phyloP scores from a whole-genome alignment of 1,140 invertebrate species.

The Ctenoplectra terminalis region DNA sequence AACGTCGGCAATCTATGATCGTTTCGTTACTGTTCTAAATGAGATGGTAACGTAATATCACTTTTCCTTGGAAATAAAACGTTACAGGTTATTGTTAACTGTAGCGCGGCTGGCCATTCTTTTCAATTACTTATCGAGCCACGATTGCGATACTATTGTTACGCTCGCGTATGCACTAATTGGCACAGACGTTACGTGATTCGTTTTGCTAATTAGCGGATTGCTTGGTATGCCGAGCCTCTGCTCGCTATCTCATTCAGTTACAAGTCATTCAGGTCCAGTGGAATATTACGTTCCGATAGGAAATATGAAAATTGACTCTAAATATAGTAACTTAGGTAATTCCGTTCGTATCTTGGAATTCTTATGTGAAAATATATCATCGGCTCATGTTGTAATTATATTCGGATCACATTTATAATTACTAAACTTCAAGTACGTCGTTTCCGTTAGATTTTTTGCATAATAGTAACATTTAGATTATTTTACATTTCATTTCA shows the following conservation, averaged over 20 bases:
- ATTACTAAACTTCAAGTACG: too few relatives aligned
- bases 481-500: too few relatives aligned
- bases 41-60: conserved; percentile 25
- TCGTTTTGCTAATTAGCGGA: conserved; percentile 51
- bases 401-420: too few relatives aligned
- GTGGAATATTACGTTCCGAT: neutral
- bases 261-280: conserved; percentile 19
- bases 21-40: neutral
- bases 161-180: conserved; percentile 50
- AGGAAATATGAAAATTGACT: neutral
- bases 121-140: conserved; percentile 48
- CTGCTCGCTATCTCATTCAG: conserved; percentile 25
- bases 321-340: neutral
- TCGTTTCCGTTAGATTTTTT: too few relatives aligned
- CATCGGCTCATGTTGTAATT: too few relatives aligned
- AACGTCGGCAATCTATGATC: neutral
- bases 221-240: conserved; percentile 13
- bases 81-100: conserved; percentile 29
- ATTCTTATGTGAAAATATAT: neutral
- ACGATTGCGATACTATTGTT: conserved; percentile 54
- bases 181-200: conserved; percentile 51
- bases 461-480: too few relatives aligned
- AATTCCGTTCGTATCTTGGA: neutral
- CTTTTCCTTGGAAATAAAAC: conserved; percentile 39
- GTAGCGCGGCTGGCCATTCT: neutral